Evolutionary conservation across 2,797 vertebrate genomes (phyloP).

Genomic region (Artibeus jamaicensis): DNA sequence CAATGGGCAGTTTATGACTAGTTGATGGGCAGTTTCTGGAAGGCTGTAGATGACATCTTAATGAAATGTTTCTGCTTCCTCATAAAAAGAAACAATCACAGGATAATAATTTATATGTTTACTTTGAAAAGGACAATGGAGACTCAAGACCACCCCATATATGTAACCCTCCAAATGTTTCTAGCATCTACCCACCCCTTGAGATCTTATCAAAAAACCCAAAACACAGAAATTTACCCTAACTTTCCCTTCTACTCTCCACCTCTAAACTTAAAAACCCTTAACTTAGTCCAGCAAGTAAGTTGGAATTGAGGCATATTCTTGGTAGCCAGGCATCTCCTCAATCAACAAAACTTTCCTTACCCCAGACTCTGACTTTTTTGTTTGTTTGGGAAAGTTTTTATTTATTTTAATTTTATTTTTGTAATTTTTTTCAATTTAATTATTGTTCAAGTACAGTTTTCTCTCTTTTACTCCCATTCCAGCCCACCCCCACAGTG

Average conservation of each 20-base stretch:
- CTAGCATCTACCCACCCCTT: too few relatives aligned
- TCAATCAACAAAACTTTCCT: neutral
- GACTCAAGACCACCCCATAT: neutral
- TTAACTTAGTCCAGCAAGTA: neutral
- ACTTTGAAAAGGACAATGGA: neutral
- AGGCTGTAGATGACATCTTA: neutral
- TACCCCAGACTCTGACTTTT: too few relatives aligned
- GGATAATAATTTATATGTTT: too few relatives aligned
- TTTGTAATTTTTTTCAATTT: too few relatives aligned
- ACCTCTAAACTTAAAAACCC: neutral
- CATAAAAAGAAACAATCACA: neutral
- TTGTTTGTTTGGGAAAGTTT: too few relatives aligned
- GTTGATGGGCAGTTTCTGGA: neutral
- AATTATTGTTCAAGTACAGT: too few relatives aligned
- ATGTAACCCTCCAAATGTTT: neutral
- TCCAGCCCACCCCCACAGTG: too few relatives aligned
- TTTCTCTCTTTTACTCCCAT: too few relatives aligned
- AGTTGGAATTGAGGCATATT: neutral
- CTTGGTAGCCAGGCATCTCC: neutral
- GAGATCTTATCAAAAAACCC: neutral
- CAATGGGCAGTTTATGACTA: neutral
- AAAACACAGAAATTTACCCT: neutral
- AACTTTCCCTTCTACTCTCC: neutral
- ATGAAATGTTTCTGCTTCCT: neutral
- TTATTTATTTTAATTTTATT: too few relatives aligned